Conservation (phyloP, 2,797 vertebrate genomes). For the Fundulus diaphanus region DNA sequence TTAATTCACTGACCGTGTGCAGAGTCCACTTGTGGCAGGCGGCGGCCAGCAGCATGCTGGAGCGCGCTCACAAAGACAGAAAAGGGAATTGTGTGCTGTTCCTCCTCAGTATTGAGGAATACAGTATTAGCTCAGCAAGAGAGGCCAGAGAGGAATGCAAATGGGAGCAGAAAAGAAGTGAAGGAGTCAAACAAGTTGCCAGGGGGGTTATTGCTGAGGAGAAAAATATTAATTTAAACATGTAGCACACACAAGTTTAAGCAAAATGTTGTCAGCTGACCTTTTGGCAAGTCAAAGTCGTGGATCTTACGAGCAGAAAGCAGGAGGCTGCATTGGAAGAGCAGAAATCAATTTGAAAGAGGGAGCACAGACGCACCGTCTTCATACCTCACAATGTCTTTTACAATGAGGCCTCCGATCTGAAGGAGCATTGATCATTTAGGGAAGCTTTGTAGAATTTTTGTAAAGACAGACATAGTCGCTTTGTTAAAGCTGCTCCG, state of each 20-base stretch:
- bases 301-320: constrained; percentile 12
- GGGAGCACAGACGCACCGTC: constrained; percentile 9
- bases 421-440: constrained; percentile 49
- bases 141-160: constrained; percentile 28
- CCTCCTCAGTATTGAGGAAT: constrained; percentile 20
- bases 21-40: constrained; percentile 44
- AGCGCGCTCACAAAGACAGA: constrained; percentile 30
- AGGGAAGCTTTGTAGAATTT: constrained; percentile 25
- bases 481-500: constrained; percentile 33
- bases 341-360: constrained; percentile 30
- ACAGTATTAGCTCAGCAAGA: constrained; percentile 32
- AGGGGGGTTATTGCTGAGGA: constrained; percentile 25
- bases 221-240: constrained; percentile 5
- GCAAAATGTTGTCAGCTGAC: constrained; percentile 28
- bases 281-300: constrained; percentile 31
- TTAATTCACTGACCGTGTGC: constrained; percentile 57
- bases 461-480: constrained; percentile 33
- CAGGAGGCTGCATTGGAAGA: constrained; percentile 5
- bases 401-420: constrained; percentile 42
- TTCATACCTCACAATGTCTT: constrained; percentile 23
- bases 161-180: constrained; percentile 17
- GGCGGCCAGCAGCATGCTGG: constrained; percentile 31
- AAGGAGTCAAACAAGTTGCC: constrained; percentile 35
- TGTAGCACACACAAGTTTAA: constrained; percentile 1
- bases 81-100: constrained; percentile 7